Conservation (phyloP, 1,140 invertebrate genomes). For the Ephestia elutella region DNA sequence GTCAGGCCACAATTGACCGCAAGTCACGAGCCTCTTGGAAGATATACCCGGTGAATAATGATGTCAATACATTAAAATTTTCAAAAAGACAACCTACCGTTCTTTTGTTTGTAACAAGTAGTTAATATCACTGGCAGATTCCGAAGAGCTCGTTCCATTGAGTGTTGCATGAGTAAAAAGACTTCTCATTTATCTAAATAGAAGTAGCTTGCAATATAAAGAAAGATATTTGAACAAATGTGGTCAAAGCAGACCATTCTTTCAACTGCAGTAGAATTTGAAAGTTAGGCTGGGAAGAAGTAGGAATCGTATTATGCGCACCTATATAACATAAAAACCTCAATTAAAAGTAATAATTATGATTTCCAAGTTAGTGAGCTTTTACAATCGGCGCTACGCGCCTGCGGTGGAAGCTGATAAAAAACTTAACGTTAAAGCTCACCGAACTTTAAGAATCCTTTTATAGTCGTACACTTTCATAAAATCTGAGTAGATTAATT, state of each 20-base stretch:
- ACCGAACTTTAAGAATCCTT: conserved; percentile 34
- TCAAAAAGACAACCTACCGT: background rate
- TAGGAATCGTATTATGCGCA: no score
- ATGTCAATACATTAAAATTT: conserved; percentile 28
- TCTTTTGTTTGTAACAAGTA: background rate
- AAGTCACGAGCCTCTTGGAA: conserved; percentile 54
- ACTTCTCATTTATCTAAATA: no score
- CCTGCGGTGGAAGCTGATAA: conserved; percentile 40
- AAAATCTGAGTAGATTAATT: conserved; percentile 57
- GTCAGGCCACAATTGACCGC: conserved; percentile 47
- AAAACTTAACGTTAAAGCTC: conserved; percentile 35
- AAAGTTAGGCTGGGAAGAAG: no score
- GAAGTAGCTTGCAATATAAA: no score
- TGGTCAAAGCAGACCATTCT: no score
- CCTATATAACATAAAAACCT: background rate
- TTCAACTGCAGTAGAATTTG: no score
- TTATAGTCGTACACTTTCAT: conserved; percentile 50
- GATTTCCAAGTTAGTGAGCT: no score
- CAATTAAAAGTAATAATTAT: background rate
- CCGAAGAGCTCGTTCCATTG: no score
- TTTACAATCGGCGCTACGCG: conserved; percentile 29
- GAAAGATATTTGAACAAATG: no score
- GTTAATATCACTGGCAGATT: no score
- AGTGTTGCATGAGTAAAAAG: no score
- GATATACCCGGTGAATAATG: conserved; percentile 51